Percentiles rank a stretch among this genome's conserved stretches.
Evolutionary conservation across 1,140 invertebrate species (phyloP).

Genomic region (Drosophila grimshawi): DNA sequence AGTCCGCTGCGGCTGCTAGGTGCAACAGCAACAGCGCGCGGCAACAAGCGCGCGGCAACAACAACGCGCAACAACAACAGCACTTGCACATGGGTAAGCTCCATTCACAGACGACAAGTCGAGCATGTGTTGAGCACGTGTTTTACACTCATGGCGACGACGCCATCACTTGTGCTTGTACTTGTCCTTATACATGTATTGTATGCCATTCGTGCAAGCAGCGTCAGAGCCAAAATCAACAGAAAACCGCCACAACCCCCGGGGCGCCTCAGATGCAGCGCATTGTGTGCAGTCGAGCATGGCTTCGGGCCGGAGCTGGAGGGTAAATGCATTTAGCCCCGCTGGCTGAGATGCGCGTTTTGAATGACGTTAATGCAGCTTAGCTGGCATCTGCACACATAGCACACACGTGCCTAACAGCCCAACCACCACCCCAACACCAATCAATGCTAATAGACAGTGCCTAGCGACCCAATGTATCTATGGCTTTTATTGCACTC

Average conservation of each 20-base stretch:
- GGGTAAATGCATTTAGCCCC: conserved; percentile 4
- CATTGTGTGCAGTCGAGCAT: conserved; percentile 57
- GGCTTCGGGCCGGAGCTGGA: conserved; percentile 5
- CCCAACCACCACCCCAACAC: neutral
- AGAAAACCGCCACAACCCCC: conserved; percentile 35
- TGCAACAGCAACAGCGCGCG: neutral
- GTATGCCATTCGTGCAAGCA: conserved; percentile 65
- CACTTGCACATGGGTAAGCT: neutral
- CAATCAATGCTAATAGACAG: conserved; percentile 50
- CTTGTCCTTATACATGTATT: conserved; percentile 45
- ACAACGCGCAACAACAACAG: conserved; percentile 19
- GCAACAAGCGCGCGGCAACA: conserved; percentile 9
- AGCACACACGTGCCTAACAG: conserved; percentile 14
- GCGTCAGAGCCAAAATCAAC: conserved; percentile 52
- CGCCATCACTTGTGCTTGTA: conserved; percentile 18
- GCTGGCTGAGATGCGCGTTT: conserved; percentile 65
- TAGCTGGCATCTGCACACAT: conserved; percentile 63
- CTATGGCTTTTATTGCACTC: conserved; percentile 37
- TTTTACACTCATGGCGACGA: conserved; percentile 71
- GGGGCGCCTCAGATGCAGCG: conserved; percentile 49
- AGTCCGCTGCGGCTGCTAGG: conserved; percentile 54
- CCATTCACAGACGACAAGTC: conserved; percentile 64
- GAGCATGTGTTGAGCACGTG: conserved; percentile 80
- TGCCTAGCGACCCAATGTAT: conserved; percentile 29
- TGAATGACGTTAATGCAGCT: conserved; percentile 78